Percentiles rank a stretch among this genome's conserved stretches.
Conservation (phyloP, 1,140 invertebrate genomes). For the Galendromus occidentalis region DNA sequence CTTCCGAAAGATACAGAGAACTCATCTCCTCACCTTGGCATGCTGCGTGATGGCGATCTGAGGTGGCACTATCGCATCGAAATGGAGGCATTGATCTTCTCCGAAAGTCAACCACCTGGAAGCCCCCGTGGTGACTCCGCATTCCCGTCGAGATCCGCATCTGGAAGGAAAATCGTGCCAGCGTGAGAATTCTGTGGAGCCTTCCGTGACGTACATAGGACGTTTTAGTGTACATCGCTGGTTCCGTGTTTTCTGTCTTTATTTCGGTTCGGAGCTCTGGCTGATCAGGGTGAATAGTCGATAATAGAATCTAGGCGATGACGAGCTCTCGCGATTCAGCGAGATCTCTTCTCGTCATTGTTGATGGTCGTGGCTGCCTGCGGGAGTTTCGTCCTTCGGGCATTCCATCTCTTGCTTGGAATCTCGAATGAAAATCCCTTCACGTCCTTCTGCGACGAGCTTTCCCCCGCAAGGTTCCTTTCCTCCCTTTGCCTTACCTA, state of each 20-base stretch:
- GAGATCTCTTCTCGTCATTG: too few relatives aligned
- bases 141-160: not conserved
- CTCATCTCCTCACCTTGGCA: slow-evolving; percentile 44
- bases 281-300: not conserved
- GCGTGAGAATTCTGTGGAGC: not conserved
- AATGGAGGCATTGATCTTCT: slow-evolving; percentile 85
- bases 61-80: slow-evolving; percentile 74
- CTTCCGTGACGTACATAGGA: not conserved
- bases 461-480: too few relatives aligned
- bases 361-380: too few relatives aligned
- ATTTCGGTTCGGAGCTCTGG: not conserved
- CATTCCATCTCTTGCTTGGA: too few relatives aligned
- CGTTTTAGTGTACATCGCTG: not conserved
- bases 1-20: too few relatives aligned
- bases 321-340: not conserved
- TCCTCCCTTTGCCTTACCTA: too few relatives aligned
- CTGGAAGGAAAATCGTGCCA: not conserved
- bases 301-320: not conserved
- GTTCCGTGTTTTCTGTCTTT: not conserved
- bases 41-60: slow-evolving; percentile 65
- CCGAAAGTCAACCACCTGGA: slow-evolving; percentile 77
- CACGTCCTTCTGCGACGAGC: too few relatives aligned
- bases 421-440: too few relatives aligned
- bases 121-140: slow-evolving; percentile 39
- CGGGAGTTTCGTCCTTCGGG: too few relatives aligned